Percentiles rank a stretch among this genome's conserved stretches.
These are phyloP conservation scores for Sebastes minor DNA, from an alignment of 2,797 vertebrate genomes.

Conservation along the genomic window DNA sequence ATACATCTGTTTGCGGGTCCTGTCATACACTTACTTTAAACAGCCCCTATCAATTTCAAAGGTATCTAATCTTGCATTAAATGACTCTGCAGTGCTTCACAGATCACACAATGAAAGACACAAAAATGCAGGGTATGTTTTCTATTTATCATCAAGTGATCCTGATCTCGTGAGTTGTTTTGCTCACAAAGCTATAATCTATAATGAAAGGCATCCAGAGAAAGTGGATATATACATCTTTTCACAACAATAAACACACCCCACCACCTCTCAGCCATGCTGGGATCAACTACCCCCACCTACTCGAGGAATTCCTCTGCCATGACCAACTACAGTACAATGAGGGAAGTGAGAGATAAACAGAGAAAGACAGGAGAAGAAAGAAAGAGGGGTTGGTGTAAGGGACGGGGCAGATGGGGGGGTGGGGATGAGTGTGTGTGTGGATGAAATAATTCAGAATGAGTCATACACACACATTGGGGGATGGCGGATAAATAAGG, in stretches of 20 bases:
- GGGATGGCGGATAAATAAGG: background rate
- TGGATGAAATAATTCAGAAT: slow-evolving; percentile 19
- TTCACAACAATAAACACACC: slow-evolving; percentile 32
- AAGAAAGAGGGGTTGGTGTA: slow-evolving; percentile 31
- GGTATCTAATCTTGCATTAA: background rate
- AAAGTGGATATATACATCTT: slow-evolving; percentile 35
- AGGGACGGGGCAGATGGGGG: slow-evolving; percentile 1
- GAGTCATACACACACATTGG: background rate
- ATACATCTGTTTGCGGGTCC: background rate
- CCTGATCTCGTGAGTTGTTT: background rate
- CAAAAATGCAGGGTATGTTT: background rate
- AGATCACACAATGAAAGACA: background rate
- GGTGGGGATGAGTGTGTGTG: background rate
- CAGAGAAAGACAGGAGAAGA: slow-evolving; percentile 49
- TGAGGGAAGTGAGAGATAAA: slow-evolving; percentile 55
- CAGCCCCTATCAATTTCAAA: background rate
- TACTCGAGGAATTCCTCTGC: slow-evolving; percentile 65
- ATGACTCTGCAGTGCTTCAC: background rate
- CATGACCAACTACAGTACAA: slow-evolving; percentile 68
- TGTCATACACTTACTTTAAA: background rate
- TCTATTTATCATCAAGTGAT: background rate
- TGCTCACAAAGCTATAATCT: background rate
- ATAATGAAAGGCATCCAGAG: slow-evolving; percentile 29
- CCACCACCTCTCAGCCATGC: slow-evolving; percentile 3
- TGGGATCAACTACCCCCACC: slow-evolving; percentile 30